Percentiles rank a stretch among this genome's conserved stretches.
phyloP scores from a whole-genome alignment of 2,888 invertebrate species.

The Lamproptera curius region DNA sequence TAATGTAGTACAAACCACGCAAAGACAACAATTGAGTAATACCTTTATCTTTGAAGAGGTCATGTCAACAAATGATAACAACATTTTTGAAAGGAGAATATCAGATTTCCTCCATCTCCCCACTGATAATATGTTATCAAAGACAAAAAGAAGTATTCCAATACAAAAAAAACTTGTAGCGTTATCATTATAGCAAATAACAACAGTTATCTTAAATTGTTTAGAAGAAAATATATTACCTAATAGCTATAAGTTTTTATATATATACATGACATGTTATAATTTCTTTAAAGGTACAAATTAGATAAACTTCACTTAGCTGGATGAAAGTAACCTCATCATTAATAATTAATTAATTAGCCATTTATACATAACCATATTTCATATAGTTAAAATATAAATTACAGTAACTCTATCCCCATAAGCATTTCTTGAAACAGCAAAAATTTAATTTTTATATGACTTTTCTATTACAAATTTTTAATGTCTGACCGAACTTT shows the following conservation, averaged over 20 bases:
- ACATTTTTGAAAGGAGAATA: neutral
- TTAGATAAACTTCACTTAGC: neutral
- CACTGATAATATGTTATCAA: constrained; percentile 10
- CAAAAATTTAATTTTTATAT: no score
- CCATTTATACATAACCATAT: no score
- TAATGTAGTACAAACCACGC: no score
- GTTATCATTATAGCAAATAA: neutral
- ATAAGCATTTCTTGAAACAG: no score
- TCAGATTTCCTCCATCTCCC: neutral
- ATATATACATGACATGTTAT: neutral
- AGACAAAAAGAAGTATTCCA: constrained; percentile 1
- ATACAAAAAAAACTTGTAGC: neutral
- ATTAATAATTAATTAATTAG: no score
- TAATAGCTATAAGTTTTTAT: neutral
- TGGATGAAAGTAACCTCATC: no score
- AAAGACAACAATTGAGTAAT: no score
- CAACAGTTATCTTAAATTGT: neutral
- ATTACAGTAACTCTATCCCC: no score
- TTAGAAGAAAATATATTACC: neutral
- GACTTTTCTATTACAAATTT: no score
- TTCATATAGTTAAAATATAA: no score
- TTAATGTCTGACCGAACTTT: no score
- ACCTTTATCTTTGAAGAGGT: neutral
- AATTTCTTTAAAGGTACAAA: neutral
- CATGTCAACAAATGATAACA: constrained; percentile 7